Percentiles rank a stretch among this genome's conserved stretches.
Evolutionary conservation across 2,113 vertebrate species (phyloP).

Genomic region (Cyprinodon brontotheroides): DNA sequence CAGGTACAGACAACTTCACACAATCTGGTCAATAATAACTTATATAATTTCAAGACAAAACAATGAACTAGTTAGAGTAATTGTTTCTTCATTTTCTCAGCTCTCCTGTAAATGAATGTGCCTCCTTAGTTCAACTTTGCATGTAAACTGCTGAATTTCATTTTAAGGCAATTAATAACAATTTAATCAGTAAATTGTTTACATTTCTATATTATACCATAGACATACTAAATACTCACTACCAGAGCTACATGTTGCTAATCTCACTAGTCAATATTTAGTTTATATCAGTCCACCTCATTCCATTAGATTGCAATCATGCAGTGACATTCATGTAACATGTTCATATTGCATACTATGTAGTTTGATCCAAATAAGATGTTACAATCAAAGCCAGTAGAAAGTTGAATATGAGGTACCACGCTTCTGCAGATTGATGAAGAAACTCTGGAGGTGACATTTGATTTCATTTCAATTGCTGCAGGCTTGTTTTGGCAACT

Average conservation of each 20-base stretch:
- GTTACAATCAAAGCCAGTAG: background rate
- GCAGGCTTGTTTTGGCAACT: conserved; percentile 28
- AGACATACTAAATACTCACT: no score
- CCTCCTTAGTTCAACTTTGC: background rate
- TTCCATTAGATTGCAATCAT: background rate
- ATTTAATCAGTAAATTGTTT: no score
- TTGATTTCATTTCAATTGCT: conserved; percentile 32
- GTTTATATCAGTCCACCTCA: background rate
- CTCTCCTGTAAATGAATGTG: background rate
- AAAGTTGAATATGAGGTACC: background rate
- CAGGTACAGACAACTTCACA: conserved; percentile 10
- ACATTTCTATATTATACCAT: no score
- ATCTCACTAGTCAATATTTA: background rate
- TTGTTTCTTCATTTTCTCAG: background rate
- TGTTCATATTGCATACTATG: background rate
- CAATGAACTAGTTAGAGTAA: background rate
- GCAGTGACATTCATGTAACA: background rate
- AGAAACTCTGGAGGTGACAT: conserved; percentile 11
- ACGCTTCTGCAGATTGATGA: conserved; percentile 16
- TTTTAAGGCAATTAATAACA: no score
- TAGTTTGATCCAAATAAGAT: background rate
- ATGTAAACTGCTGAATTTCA: no score
- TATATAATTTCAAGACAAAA: background rate
- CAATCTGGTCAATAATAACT: conserved; percentile 19
- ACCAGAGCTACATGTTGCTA: no score